These are phyloP conservation scores for Pocillopora meandrina DNA, from an alignment of 92 coral and sea anemone species.

Conservation along the genomic window DNA sequence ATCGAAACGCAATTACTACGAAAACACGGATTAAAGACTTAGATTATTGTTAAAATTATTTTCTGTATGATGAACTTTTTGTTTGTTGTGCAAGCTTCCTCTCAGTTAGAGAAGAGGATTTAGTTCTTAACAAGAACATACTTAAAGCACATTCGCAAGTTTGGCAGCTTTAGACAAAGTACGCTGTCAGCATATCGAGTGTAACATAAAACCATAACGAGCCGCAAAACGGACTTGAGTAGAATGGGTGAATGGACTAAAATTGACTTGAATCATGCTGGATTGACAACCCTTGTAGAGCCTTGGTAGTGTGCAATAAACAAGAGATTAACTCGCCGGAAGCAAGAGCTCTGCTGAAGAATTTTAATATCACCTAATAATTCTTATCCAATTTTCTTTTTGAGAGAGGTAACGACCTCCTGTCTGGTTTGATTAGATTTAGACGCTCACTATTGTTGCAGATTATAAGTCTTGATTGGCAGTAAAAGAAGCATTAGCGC, in stretches of 20 bases:
- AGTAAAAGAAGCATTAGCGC: constrained; percentile 17
- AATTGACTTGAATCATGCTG: not conserved
- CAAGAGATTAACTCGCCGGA: constrained; percentile 8
- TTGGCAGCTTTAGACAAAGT: not conserved
- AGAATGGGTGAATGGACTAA: not conserved
- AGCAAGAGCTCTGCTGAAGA: not conserved
- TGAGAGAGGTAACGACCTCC: not conserved
- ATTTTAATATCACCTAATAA: not conserved
- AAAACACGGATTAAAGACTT: not conserved
- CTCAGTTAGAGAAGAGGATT: not conserved
- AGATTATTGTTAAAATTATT: not conserved
- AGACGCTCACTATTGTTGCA: not conserved
- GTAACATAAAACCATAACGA: not conserved
- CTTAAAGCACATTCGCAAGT: not conserved
- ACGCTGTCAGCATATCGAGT: not conserved
- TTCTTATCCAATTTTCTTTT: too few relatives aligned
- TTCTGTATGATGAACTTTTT: not conserved
- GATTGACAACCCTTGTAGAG: not conserved
- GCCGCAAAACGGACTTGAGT: not conserved
- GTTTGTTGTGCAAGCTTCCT: not conserved
- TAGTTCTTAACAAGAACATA: constrained; percentile 1
- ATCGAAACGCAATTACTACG: not conserved
- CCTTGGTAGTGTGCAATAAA: not conserved
- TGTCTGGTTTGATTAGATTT: not conserved
- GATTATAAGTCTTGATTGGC: not conserved